Base-by-base conservation (phyloP, 2,113 vertebrate genomes). In the Lagenorhynchus albirostris region DNA sequence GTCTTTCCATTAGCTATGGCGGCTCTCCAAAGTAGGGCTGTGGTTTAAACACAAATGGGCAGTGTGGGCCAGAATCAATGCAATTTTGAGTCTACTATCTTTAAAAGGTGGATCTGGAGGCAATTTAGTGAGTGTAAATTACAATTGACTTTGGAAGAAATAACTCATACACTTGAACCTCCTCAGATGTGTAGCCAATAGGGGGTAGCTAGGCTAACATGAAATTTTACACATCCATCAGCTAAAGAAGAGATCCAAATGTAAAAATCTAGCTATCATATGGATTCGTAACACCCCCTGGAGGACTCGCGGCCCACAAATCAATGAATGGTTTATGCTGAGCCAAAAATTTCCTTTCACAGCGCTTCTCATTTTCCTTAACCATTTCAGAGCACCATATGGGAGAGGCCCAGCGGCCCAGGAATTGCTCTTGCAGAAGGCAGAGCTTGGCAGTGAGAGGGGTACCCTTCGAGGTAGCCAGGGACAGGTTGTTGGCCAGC, bases 141-240 rank as follows among this genome's bases (percentile, higher is more conserved):
- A 98, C 98, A 98, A 97, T 97, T 97, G 98, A 98, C 98, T 98
- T 98, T 98, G 98, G 97, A 98, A 98, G 97, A 98, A 98, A 98
- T 97, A 98, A 98, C 97, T 98, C 98, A 98, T 96, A 97, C 97
- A 97, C 97, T 98, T 97, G 97, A 98, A 96, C 94, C 97, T 97
- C 95, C 97, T 98, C 96, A 98, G 98, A 98, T 98, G 97, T 98
- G 95, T 96, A 97, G 98, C 98, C 98, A 98, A 97, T 96, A 98
- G 97, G 95, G 97, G 97, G 97, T 98, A 97, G 96, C 96, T 94
- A 92, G 96, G 94, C 97, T 96, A 96, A 98, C 97, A 97, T 98
- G 97, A 98, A 97, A 98, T 97, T 97, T 98, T 98, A 96, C 97
- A 97, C 98, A 98, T 98, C 98, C 81, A 98, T 98, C 98, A 98